Percentiles rank a stretch among this genome's conserved stretches.
These are phyloP conservation scores for Chrysaora quinquecirrha DNA, from an alignment of 30 jellyfish, hydroid and myxozoan genomes.

Conservation along the genomic window DNA sequence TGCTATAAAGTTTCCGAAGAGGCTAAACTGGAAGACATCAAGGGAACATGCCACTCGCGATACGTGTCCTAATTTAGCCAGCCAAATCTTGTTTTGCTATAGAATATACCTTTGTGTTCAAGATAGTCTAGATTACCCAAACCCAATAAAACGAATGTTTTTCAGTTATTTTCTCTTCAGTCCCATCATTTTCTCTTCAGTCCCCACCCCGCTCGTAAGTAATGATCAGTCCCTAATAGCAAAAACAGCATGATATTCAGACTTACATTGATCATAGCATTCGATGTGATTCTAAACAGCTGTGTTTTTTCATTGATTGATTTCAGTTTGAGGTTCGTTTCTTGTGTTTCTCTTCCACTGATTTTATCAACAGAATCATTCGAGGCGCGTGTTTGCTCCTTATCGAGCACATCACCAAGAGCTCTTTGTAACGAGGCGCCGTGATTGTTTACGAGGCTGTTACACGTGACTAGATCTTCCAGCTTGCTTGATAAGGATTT, in stretches of 20 bases:
- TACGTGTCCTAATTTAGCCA: too few relatives aligned
- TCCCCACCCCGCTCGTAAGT: too few relatives aligned
- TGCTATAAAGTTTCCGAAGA: too few relatives aligned
- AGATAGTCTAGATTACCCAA: too few relatives aligned
- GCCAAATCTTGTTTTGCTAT: too few relatives aligned
- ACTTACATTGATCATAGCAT: constrained; percentile 95
- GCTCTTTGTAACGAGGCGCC: constrained; percentile 93
- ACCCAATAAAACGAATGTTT: too few relatives aligned
- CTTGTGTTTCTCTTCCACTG: constrained; percentile 54
- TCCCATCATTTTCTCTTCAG: too few relatives aligned
- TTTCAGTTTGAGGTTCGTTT: constrained; percentile 55
- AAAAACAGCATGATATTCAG: not conserved
- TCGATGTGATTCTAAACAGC: constrained; percentile 91
- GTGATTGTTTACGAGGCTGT: constrained; percentile 84
- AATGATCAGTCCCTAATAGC: too few relatives aligned
- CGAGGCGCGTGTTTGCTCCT: constrained; percentile 57
- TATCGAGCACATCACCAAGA: constrained; percentile 87
- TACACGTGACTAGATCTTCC: constrained; percentile 88
- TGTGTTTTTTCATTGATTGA: constrained; percentile 88
- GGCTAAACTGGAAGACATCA: too few relatives aligned
- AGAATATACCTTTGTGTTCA: too few relatives aligned
- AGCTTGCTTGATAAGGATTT: constrained; percentile 78
- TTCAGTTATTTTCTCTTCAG: too few relatives aligned
- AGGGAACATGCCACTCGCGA: too few relatives aligned
- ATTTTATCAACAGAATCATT: constrained; percentile 43